Conservation (phyloP, 1,140 invertebrate genomes). For the Bombyx mandarina region DNA sequence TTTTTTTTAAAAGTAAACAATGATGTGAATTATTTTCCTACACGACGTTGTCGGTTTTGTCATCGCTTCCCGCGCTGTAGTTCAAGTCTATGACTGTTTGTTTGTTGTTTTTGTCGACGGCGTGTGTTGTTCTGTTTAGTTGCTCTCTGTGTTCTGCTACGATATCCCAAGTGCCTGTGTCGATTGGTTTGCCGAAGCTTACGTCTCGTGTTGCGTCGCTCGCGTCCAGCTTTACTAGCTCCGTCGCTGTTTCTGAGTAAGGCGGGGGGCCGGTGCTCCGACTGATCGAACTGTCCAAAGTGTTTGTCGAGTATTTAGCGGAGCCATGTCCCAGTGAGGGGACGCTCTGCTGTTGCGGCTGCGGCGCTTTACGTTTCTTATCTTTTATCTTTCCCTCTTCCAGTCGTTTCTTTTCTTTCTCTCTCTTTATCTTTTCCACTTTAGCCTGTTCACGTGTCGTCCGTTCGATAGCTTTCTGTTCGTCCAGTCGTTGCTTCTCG, state of each 20-base stretch:
- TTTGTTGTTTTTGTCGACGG: conserved; percentile 12
- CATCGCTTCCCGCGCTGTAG: conserved; percentile 20
- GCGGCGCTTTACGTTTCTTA: conserved; percentile 23
- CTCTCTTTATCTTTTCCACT: conserved; percentile 36
- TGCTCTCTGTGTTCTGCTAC: conserved; percentile 58
- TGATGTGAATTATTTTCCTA: conserved; percentile 9
- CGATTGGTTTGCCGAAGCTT: conserved; percentile 32
- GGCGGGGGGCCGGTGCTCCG: conserved; percentile 46
- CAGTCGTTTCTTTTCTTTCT: conserved; percentile 28
- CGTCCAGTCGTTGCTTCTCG: conserved; percentile 31
- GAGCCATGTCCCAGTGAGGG: not conserved
- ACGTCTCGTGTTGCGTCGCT: conserved; percentile 32
- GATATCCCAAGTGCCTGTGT: conserved; percentile 58
- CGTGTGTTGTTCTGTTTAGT: conserved; percentile 25
- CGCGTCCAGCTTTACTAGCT: conserved; percentile 14
- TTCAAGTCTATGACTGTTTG: conserved; percentile 35
- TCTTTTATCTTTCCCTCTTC: conserved; percentile 15
- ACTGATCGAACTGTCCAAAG: conserved; percentile 54
- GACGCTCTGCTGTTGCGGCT: conserved; percentile 13
- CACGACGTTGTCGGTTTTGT: conserved; percentile 33
- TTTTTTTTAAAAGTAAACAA: too few relatives aligned
- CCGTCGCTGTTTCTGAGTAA: conserved; percentile 23
- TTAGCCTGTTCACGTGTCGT: conserved; percentile 32
- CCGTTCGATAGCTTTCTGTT: conserved; percentile 42
- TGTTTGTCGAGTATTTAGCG: conserved; percentile 33